Percentiles rank a stretch among this genome's conserved stretches.
Evolutionary conservation across 2,888 invertebrate genomes (phyloP).

Genomic region (Isoperla grammatica): DNA sequence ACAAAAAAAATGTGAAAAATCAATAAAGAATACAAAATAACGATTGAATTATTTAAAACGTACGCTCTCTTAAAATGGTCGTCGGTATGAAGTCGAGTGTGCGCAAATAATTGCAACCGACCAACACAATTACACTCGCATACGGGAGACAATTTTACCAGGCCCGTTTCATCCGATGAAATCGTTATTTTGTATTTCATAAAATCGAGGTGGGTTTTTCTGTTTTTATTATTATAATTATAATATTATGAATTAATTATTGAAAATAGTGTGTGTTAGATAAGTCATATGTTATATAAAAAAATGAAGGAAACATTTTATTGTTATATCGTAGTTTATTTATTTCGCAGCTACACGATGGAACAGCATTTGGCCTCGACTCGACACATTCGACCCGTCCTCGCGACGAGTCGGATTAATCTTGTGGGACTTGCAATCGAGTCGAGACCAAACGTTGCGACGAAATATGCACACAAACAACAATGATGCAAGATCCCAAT

Average conservation of each 20-base stretch:
- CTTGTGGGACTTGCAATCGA: no score
- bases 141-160: background rate
- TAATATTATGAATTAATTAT: conserved; percentile 19
- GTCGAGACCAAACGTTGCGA: no score
- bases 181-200: conserved; percentile 4
- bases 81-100: no score
- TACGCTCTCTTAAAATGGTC: no score
- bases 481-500: no score
- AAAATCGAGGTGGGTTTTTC: conserved; percentile 28
- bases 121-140: background rate
- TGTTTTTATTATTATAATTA: conserved; percentile 27
- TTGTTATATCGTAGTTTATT: conserved; percentile 22
- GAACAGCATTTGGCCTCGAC: background rate
- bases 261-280: conserved; percentile 28
- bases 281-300: conserved; percentile 25
- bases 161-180: background rate
- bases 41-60: background rate
- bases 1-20: conserved; percentile 14
- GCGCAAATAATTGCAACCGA: background rate
- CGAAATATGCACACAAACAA: no score
- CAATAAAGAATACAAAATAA: conserved; percentile 3
- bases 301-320: conserved; percentile 26
- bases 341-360: background rate
- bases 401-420: no score
- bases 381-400: background rate